Evolutionary conservation across 2,888 invertebrate species (phyloP).

Genomic region (Hyles lineata): DNA sequence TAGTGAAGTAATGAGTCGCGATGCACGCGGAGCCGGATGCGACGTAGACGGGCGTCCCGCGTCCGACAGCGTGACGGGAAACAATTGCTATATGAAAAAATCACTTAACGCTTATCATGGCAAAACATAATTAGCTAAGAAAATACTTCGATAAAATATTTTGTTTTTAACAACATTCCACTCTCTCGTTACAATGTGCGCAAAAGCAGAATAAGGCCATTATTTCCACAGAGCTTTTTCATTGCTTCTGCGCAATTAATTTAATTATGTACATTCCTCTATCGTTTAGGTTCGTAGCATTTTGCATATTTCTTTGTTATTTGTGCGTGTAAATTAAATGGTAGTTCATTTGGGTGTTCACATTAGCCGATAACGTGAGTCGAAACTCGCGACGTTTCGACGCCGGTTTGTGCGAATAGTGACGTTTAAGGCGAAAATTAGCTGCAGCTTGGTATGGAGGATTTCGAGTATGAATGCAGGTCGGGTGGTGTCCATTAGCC

Average conservation of each 20-base stretch:
- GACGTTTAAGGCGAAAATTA: conserved; percentile 80
- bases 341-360: not conserved
- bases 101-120: conserved; percentile 14
- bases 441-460: conserved; percentile 81
- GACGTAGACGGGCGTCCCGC: conserved; percentile 59
- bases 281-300: not conserved
- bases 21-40: conserved; percentile 68
- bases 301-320: not conserved
- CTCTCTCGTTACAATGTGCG: conserved; percentile 21
- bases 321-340: not conserved
- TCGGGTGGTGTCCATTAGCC: conserved; percentile 83
- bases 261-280: not conserved
- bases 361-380: not conserved
- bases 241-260: not conserved
- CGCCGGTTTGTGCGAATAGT: conserved; percentile 53
- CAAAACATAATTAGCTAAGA: conserved; percentile 17
- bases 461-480: conserved; percentile 83
- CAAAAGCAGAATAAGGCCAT: conserved; percentile 1
- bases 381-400: conserved; percentile 40
- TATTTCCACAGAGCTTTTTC: not conserved
- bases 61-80: conserved; percentile 30
- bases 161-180: not conserved
- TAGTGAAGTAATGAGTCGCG: conserved; percentile 83
- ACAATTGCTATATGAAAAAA: conserved; percentile 24
- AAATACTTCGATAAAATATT: conserved; percentile 9